phyloP scores from a whole-genome alignment of 1,140 invertebrate species.

The Lerema accius region DNA sequence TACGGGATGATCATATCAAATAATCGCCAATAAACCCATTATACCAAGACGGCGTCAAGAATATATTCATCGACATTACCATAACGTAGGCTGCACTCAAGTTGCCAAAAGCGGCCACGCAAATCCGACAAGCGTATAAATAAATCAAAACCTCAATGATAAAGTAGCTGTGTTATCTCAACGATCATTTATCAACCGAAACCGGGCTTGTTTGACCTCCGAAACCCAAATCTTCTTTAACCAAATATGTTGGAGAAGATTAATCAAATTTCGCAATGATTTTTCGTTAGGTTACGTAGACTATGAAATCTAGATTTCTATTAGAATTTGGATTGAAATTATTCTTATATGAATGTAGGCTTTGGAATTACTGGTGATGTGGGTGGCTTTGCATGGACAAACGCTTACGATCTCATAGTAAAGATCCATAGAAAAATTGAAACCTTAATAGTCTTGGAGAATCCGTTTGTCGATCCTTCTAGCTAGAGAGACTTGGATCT shows the following conservation, averaged over 20 bases:
- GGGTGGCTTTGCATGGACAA: too few relatives aligned
- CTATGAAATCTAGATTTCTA: background rate
- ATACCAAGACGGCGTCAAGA: background rate
- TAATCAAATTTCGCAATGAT: background rate
- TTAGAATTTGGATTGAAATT: too few relatives aligned
- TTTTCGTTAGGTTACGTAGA: background rate
- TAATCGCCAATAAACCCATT: background rate
- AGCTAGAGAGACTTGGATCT: too few relatives aligned
- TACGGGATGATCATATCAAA: background rate
- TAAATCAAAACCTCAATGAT: conserved; percentile 77
- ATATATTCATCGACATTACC: conserved; percentile 10
- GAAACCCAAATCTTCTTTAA: background rate
- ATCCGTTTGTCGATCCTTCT: too few relatives aligned
- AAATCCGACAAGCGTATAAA: conserved; percentile 71
- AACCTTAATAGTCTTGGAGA: too few relatives aligned
- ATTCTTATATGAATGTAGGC: too few relatives aligned
- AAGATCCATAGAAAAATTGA: too few relatives aligned
- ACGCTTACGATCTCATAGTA: too few relatives aligned
- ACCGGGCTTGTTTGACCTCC: conserved; percentile 49
- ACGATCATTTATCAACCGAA: conserved; percentile 67
- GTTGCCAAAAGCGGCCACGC: conserved; percentile 51
- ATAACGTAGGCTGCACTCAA: conserved; percentile 16
- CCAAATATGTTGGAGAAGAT: conserved; percentile 2
- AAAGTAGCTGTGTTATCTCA: conserved; percentile 74
- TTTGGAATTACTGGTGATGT: too few relatives aligned